These are phyloP conservation scores for Aurelia coerulea DNA, from an alignment of 30 jellyfish, hydroid and myxozoan species.

Conservation along the genomic window DNA sequence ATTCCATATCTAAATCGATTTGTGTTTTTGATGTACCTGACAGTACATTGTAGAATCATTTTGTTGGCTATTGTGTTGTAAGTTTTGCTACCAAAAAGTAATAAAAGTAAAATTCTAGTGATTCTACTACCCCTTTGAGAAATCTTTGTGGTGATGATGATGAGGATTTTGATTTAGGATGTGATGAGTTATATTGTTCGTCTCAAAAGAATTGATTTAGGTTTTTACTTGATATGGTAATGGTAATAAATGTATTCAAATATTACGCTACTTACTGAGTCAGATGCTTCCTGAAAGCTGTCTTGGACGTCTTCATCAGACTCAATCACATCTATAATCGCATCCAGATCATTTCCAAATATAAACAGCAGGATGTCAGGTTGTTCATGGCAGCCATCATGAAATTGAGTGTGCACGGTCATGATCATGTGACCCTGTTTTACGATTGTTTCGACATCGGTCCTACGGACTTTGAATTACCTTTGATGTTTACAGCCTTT, in stretches of 20 bases:
- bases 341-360: slow-evolving; percentile 46
- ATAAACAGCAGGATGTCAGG: slow-evolving; percentile 11
- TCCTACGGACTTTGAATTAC: background rate
- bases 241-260: background rate
- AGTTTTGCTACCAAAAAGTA: no score
- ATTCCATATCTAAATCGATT: no score
- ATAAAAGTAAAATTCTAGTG: no score
- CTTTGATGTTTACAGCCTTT: slow-evolving; percentile 24
- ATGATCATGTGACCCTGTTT: slow-evolving; percentile 45
- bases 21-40: no score
- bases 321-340: slow-evolving; percentile 44
- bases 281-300: slow-evolving; percentile 37
- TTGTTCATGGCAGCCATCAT: slow-evolving; percentile 20
- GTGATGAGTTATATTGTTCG: no score
- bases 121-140: no score
- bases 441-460: slow-evolving; percentile 20
- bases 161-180: no score
- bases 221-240: no score
- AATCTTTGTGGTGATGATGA: no score
- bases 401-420: slow-evolving; percentile 50
- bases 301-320: slow-evolving; percentile 37
- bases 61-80: no score
- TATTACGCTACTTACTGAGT: slow-evolving; percentile 18
- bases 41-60: no score
- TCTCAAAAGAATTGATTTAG: no score